These are phyloP conservation scores for Busseola fusca DNA, from an alignment of 2,888 invertebrate species.

Conservation along the genomic window DNA sequence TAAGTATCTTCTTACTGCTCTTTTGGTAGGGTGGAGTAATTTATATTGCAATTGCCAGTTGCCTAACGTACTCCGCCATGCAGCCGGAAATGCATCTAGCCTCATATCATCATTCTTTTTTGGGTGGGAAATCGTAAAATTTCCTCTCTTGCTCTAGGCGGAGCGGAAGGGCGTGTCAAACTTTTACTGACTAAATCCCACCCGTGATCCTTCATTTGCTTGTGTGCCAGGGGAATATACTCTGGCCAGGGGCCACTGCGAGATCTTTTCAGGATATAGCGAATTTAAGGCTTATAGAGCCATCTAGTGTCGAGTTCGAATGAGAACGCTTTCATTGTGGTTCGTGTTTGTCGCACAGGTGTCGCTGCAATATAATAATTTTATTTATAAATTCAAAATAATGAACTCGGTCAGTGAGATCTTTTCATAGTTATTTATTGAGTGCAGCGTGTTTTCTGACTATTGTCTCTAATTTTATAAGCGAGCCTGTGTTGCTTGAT, in stretches of 20 bases:
- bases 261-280: constrained; percentile 1
- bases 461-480: not conserved
- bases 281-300: not conserved
- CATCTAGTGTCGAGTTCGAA: constrained; percentile 4
- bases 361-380: not conserved
- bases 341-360: not conserved
- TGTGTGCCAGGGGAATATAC: no score
- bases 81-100: not conserved
- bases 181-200: no score
- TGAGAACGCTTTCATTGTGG: no score
- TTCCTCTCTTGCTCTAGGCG: no score
- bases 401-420: not conserved
- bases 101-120: no score
- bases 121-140: no score
- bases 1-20: no score
- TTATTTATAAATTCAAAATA: not conserved
- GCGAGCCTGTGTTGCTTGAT: not conserved
- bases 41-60: not conserved
- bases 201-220: no score
- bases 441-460: no score
- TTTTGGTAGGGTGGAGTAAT: not conserved
- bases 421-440: not conserved
- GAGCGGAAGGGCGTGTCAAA: no score
- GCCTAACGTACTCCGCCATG: not conserved
- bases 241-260: no score